Percentiles rank a stretch among this genome's conserved stretches.
These are phyloP conservation scores for Hylaea fasciaria DNA, from an alignment of 2,888 invertebrate species.

Conservation along the genomic window DNA sequence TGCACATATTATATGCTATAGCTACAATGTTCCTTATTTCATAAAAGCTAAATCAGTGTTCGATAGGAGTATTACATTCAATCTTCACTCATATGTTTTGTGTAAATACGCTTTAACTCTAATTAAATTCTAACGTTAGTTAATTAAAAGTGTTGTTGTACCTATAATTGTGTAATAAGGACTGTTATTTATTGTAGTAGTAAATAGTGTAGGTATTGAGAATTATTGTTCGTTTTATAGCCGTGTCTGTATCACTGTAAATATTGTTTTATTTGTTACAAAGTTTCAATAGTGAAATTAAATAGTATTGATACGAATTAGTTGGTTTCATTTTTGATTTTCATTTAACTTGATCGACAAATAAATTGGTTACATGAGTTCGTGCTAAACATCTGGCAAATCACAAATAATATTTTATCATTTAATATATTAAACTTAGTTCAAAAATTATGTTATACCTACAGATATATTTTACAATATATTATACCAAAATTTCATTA, in stretches of 20 bases:
- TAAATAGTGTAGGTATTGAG: conserved; percentile 52
- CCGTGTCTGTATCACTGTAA: conserved; percentile 64
- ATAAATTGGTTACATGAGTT: neutral
- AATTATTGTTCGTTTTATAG: conserved; percentile 64
- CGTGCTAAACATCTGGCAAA: neutral
- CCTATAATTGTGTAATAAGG: conserved; percentile 47
- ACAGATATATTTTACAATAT: no score
- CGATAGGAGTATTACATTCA: neutral
- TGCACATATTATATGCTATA: neutral
- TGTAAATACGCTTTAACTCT: conserved; percentile 35
- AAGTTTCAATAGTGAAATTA: conserved; percentile 67
- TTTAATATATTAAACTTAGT: no score
- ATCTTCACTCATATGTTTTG: conserved; percentile 13
- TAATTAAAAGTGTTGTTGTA: conserved; percentile 54
- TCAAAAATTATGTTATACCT: no score
- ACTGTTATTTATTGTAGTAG: conserved; percentile 78
- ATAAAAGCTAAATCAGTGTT: neutral
- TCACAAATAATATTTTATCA: no score
- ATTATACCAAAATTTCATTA: no score
- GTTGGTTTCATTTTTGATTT: conserved; percentile 19
- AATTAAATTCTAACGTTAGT: conserved; percentile 24
- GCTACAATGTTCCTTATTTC: conserved; percentile 18
- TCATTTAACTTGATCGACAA: conserved; percentile 30
- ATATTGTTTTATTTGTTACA: conserved; percentile 77
- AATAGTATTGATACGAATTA: conserved; percentile 53